Evolutionary conservation across 92 coral and sea anemone species (phyloP), one percentile per base, ranked within the genome.

Genomic region (Hydrozoanthus gracilis): DNA sequence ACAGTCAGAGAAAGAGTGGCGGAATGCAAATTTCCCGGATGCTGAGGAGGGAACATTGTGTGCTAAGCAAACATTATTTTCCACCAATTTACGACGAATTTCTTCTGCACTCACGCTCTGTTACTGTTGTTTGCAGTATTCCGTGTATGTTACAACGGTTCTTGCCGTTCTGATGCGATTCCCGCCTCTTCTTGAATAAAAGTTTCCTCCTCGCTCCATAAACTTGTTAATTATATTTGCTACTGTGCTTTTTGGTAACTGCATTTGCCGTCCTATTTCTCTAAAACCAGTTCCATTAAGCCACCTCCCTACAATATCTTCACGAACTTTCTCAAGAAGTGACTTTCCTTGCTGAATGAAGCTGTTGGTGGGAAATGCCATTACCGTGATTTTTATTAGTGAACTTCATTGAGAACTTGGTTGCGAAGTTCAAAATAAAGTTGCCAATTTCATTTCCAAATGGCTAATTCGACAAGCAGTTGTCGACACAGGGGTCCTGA

Each of bases 51-150:
- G 89, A 46, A 88, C 60, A 62, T 91, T 91, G 76, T 82, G 85
- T 17, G 58, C 79, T 88, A 87, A 56, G 51, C 90, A 71, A 46
- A 92, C 87, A 55, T 82, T 67, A 35, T 88, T 91, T 51, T 85
- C 73, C 15, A 91, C 76, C 44, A 88, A 76, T 69, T 86, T 86
- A 54, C 20, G 61, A 58, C 86, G 82, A 55, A 91, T 87, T 91
- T 91, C 94, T 52, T 58, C 67, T 48, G 92, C 90, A 49, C 83
- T 20, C 55, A 75, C 87, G 83, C 90, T 92, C 50, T 88, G 94
- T 71, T 74, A 82, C 73, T 92, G 89, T 58, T 89, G 82, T 84
- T 91, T 92, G 86, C 92, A 86, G 69, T 60, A 88, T 84, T 92
- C 90, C 4, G 79, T 73, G 73, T 88, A 79, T 35, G 80, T 72